These are phyloP conservation scores for Bruchidius siliquastri DNA, from an alignment of 2,888 invertebrate species.

Conservation along the genomic window DNA sequence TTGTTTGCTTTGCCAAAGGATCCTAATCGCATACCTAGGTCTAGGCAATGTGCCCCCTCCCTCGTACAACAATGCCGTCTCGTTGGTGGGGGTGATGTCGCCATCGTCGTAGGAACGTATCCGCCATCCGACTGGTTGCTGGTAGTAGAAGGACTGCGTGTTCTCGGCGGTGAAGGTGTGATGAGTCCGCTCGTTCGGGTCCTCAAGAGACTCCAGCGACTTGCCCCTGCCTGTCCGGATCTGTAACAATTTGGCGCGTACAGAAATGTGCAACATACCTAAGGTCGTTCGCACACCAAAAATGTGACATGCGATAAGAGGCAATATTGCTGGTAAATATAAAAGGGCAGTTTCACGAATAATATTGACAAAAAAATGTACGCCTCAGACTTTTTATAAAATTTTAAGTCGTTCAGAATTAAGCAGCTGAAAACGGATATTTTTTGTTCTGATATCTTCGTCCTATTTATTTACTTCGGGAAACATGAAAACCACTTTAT, in stretches of 20 bases:
- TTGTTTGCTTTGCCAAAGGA: too few relatives aligned
- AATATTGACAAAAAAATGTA: too few relatives aligned
- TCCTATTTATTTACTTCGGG: too few relatives aligned
- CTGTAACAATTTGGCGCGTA: slow-evolving; percentile 46
- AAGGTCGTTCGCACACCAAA: too few relatives aligned
- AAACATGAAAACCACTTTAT: too few relatives aligned
- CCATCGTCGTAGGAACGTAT: slow-evolving; percentile 79
- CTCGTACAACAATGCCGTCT: slow-evolving; percentile 53
- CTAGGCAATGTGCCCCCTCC: slow-evolving; percentile 85
- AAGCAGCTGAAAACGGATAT: too few relatives aligned
- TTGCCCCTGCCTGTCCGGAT: slow-evolving; percentile 80
- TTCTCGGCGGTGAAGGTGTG: slow-evolving; percentile 58
- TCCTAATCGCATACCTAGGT: slow-evolving; percentile 56
- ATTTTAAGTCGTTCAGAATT: too few relatives aligned
- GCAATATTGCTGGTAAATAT: too few relatives aligned
- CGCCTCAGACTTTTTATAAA: too few relatives aligned
- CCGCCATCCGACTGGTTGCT: slow-evolving; percentile 46
- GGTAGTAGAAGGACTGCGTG: slow-evolving; percentile 55
- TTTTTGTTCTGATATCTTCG: too few relatives aligned
- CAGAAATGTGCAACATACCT: neutral
- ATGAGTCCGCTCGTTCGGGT: slow-evolving; percentile 64
- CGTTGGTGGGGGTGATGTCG: slow-evolving; percentile 86
- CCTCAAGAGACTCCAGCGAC: slow-evolving; percentile 79
- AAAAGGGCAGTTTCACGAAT: too few relatives aligned
- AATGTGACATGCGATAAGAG: too few relatives aligned